Conservation (phyloP, 1,140 invertebrate species). For the Hormaphis cornu region DNA sequence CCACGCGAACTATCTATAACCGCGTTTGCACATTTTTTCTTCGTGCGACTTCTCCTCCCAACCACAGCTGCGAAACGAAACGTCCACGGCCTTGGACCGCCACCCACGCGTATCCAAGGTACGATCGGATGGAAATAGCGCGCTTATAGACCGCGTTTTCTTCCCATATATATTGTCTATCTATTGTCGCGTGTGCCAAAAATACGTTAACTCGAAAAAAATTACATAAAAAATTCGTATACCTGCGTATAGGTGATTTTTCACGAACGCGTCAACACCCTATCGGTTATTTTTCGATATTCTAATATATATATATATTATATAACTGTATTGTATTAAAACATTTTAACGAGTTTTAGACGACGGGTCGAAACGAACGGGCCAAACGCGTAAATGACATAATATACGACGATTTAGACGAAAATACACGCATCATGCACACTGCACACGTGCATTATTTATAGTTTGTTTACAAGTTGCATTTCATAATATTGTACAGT, state of each 20-base stretch:
- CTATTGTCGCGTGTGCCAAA: neutral
- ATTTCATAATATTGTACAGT: too few relatives aligned
- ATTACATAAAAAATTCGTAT: too few relatives aligned
- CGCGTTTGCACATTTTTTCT: neutral
- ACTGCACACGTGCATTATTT: too few relatives aligned
- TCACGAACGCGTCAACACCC: neutral
- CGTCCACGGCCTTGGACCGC: neutral
- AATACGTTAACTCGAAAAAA: conserved; percentile 13
- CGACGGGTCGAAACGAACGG: too few relatives aligned
- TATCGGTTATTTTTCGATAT: neutral
- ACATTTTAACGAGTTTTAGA: too few relatives aligned
- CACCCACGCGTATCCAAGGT: conserved; percentile 21
- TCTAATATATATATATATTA: neutral
- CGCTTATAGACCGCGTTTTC: neutral
- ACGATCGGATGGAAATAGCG: conserved; percentile 14
- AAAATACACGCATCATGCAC: too few relatives aligned
- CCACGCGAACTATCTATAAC: conserved; percentile 22
- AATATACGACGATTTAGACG: too few relatives aligned
- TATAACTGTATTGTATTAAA: too few relatives aligned
- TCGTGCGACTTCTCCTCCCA: neutral
- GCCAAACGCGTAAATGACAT: too few relatives aligned
- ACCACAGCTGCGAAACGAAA: neutral
- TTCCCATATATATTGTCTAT: too few relatives aligned
- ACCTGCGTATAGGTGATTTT: conserved; percentile 5
- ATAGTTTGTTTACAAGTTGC: too few relatives aligned